Conservation (phyloP, 1,140 invertebrate genomes). For the Aphaenogaster floridana region DNA sequence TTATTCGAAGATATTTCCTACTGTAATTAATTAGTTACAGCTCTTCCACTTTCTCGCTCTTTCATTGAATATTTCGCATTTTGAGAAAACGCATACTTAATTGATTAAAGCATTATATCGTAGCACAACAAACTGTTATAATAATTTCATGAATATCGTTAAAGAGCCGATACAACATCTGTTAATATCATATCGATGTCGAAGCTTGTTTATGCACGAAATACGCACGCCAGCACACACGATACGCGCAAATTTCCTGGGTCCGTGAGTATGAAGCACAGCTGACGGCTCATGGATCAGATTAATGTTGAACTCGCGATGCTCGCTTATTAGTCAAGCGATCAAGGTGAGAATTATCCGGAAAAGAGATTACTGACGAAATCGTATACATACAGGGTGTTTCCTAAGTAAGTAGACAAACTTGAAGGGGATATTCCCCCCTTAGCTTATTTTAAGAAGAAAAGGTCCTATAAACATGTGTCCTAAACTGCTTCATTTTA, state of each 20-base stretch:
- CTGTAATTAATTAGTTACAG: background rate
- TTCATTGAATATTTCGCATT: background rate
- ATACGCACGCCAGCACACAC: background rate
- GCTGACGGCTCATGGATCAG: slow-evolving; percentile 65
- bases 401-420: no score
- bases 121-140: background rate
- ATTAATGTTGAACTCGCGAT: slow-evolving; percentile 16
- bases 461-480: no score
- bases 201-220: background rate
- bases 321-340: background rate
- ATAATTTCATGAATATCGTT: background rate
- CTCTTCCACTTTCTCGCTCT: background rate
- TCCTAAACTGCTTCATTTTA: no score
- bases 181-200: background rate
- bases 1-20: background rate
- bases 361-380: background rate
- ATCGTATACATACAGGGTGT: background rate
- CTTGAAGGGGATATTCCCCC: no score
- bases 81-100: background rate
- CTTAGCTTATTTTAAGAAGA: no score
- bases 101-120: background rate
- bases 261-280: slow-evolving; percentile 22
- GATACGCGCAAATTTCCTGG: slow-evolving; percentile 1
- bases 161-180: background rate
- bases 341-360: background rate